Evolutionary conservation across 2,888 invertebrate species (phyloP).

Genomic region (Omphaloscelis lunosa): DNA sequence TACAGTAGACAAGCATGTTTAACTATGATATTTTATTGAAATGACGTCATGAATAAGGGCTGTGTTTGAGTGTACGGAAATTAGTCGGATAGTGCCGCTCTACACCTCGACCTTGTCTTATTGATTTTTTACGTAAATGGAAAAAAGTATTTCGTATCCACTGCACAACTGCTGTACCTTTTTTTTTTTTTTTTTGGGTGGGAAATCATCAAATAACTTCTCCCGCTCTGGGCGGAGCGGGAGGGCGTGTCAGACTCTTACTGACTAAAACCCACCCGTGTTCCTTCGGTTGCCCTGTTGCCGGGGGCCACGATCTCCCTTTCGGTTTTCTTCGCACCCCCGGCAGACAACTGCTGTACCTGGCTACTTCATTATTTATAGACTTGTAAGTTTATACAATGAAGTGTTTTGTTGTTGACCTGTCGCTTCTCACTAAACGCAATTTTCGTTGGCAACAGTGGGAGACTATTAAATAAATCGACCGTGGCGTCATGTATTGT

Average conservation of each 20-base stretch:
- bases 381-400: neutral
- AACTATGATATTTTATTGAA: neutral
- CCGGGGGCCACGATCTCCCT: no score
- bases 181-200: no score
- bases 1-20: neutral
- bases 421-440: neutral
- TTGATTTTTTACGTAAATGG: conserved; percentile 10
- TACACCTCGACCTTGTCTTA: conserved; percentile 7
- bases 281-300: no score
- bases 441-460: conserved; percentile 17
- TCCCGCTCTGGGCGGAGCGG: no score
- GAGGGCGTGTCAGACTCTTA: no score
- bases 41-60: neutral
- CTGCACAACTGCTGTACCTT: no score
- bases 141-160: neutral
- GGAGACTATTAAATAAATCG: conserved; percentile 21
- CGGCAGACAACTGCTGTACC: no score
- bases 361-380: neutral
- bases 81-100: neutral
- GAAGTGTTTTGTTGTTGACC: conserved; percentile 16
- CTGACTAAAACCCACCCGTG: no score
- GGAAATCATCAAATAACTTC: no score
- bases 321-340: no score
- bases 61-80: neutral
- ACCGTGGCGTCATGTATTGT: neutral